Percentiles rank a stretch among this genome's conserved stretches.
phyloP scores from a whole-genome alignment of 1,140 invertebrate genomes.

The Argopecten irradians region DNA sequence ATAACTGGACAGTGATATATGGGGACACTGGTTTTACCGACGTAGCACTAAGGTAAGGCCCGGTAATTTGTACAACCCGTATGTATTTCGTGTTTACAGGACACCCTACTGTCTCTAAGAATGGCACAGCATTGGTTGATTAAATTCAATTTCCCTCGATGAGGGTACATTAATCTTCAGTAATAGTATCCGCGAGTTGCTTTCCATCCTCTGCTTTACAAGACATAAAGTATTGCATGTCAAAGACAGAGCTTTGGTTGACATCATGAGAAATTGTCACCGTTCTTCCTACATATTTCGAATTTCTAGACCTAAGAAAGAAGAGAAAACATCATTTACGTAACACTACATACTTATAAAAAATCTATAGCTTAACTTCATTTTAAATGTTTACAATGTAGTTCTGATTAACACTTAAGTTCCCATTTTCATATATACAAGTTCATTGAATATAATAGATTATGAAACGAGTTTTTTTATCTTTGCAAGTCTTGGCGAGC shows the following conservation, averaged over 20 bases:
- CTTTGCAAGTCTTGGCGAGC: too few species aligned
- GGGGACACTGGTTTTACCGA: not conserved
- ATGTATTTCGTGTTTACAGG: conserved; percentile 2
- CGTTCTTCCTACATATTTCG: not conserved
- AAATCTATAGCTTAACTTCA: too few species aligned
- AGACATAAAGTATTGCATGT: not conserved
- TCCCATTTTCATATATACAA: too few species aligned
- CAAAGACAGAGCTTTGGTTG: not conserved
- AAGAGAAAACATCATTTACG: not conserved
- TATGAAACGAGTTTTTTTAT: too few species aligned
- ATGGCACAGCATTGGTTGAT: conserved; percentile 20
- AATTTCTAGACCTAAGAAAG: not conserved
- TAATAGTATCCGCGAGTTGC: not conserved
- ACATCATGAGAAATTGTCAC: not conserved
- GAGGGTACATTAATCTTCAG: not conserved
- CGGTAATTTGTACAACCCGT: conserved; percentile 9
- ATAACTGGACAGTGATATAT: conserved; percentile 17
- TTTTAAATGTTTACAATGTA: too few species aligned
- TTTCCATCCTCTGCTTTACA: not conserved
- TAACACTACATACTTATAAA: not conserved
- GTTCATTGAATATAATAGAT: too few species aligned
- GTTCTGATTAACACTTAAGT: too few species aligned
- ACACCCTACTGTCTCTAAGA: conserved; percentile 12
- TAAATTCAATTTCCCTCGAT: conserved; percentile 18
- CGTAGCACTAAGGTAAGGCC: not conserved